Evolutionary conservation across 2,888 invertebrate genomes (phyloP), one percentile per base, ranked within the genome.

Genomic region (Helobdella robusta): DNA sequence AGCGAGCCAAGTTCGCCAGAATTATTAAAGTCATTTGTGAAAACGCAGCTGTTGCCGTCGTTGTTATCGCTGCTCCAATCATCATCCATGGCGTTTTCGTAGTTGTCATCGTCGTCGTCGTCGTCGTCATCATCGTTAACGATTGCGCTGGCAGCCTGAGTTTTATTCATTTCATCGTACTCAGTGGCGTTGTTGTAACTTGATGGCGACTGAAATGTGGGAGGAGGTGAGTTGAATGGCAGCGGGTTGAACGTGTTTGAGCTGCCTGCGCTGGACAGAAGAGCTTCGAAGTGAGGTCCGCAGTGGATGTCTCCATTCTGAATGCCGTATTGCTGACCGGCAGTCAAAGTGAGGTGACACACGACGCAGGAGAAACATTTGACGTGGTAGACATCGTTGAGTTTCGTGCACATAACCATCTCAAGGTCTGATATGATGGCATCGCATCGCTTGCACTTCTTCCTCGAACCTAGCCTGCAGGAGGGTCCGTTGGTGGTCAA

Each of bases 291-390:
- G 35, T 46, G 66, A 28, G 11, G 28, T 48, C 25, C 36, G 35
- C 32, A 66, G 58, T 28, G 56, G 36, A 40, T 32, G 28, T 28
- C 5, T 28, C 65, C 65, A 32, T n/a, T 50, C 32, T 28, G 28
- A 23, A 46, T 20, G 30, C 46, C 58, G 34, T 46, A 59, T 25
- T 46, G 48, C 25, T 59, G 48, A 20, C 62, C 62, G 6, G 62
- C 46, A 3, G 62, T n/a, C 28, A 62, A 30, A 32, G 1, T 44
- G 4, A 48, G n/a, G n/a, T 23, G 25, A 20, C 62, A 62, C 15
- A 44, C 46, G 25, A 62, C 62, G 32, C 62, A 62, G n/a, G n/a
- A 23, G 34, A 62, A 62, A 30, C 62, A 62, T 15, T 20, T 23
- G 20, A 62, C 62, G 62, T 62, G 62, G 50, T 48, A 62, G 20